Evolutionary conservation across 2,888 invertebrate species (phyloP).

Genomic region (Octonoba sinensis): DNA sequence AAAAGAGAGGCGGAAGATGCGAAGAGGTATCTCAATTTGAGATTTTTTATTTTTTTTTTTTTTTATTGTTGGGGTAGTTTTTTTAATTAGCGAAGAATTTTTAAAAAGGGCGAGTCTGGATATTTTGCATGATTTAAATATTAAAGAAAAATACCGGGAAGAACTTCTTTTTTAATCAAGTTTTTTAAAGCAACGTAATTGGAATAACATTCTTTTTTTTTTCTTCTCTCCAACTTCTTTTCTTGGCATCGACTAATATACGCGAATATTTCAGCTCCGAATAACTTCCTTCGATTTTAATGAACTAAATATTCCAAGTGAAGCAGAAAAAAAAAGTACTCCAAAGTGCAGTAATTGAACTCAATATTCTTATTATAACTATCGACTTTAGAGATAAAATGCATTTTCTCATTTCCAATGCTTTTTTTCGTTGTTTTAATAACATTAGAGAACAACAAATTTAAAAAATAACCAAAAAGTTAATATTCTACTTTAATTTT

Average conservation of each 20-base stretch:
- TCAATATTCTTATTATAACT: too few relatives aligned
- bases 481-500: too few relatives aligned
- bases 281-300: slow-evolving; percentile 14
- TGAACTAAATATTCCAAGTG: slow-evolving; percentile 1
- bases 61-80: slow-evolving; percentile 22
- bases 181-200: background rate
- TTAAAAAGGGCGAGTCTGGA: slow-evolving; percentile 22
- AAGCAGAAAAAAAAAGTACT: background rate
- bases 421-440: too few relatives aligned
- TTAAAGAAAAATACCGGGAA: slow-evolving; percentile 22
- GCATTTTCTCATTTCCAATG: too few relatives aligned
- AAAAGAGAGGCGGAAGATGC: slow-evolving; percentile 34
- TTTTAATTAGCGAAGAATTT: slow-evolving; percentile 53
- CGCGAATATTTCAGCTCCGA: background rate
- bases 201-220: too few relatives aligned
- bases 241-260: too few relatives aligned
- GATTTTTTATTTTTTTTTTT: too few relatives aligned
- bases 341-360: too few relatives aligned
- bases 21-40: background rate
- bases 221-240: too few relatives aligned
- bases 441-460: too few relatives aligned
- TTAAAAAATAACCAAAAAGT: too few relatives aligned
- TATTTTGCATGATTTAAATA: slow-evolving; percentile 46
- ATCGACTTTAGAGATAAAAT: too few relatives aligned
- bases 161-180: background rate